Evolutionary conservation across 35 echinoderm and acorn worm genomes (phyloP).

Genomic region (Stichopus chloronotus): DNA sequence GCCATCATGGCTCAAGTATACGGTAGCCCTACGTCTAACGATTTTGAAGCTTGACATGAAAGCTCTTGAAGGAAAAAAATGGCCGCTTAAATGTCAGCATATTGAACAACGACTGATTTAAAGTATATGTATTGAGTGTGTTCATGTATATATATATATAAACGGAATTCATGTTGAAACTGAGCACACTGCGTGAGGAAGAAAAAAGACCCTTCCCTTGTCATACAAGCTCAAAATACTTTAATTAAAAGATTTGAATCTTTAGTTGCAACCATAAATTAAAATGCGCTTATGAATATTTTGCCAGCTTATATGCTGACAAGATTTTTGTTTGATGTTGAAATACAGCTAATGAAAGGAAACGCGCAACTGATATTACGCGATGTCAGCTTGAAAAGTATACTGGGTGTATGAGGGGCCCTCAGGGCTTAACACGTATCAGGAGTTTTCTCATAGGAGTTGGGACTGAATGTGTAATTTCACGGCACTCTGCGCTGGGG

Average conservation of each 20-base stretch:
- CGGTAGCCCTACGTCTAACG: too few species aligned
- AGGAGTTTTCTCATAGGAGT: background rate
- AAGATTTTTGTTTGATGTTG: background rate
- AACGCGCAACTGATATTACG: conserved; percentile 5
- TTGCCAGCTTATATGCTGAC: background rate
- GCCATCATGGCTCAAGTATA: too few species aligned
- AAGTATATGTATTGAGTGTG: too few species aligned
- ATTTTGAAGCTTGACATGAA: too few species aligned
- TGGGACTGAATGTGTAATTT: conserved; percentile 30
- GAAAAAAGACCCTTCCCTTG: background rate
- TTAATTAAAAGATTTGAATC: background rate
- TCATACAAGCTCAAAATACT: background rate
- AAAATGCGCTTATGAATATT: background rate
- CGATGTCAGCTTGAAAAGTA: background rate
- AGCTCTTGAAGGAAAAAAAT: too few species aligned
- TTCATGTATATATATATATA: too few species aligned
- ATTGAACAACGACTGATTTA: too few species aligned
- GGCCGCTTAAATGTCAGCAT: too few species aligned
- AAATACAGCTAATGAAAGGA: background rate
- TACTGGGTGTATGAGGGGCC: background rate
- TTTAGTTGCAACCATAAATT: background rate
- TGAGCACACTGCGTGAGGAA: too few species aligned
- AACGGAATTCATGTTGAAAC: too few species aligned
- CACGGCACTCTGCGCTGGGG: conserved; percentile 12
- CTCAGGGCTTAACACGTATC: background rate